These are phyloP conservation scores for Microplitis demolitor DNA, from an alignment of 1,140 invertebrate genomes.

Conservation along the genomic window DNA sequence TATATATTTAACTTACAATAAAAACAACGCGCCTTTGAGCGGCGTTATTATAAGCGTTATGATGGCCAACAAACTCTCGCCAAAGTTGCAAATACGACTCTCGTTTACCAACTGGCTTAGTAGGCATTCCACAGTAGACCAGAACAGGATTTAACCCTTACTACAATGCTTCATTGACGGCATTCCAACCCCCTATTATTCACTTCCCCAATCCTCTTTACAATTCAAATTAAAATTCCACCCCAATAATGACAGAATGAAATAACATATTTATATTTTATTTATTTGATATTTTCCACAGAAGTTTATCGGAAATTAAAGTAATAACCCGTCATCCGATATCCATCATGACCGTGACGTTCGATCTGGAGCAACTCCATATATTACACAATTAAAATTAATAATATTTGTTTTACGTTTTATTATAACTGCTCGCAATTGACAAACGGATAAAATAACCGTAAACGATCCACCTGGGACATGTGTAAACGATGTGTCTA, in stretches of 20 bases:
- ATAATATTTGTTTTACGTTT: not conserved
- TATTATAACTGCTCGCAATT: too few relatives aligned
- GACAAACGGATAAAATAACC: not conserved
- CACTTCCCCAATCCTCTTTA: too few relatives aligned
- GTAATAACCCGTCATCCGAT: too few relatives aligned
- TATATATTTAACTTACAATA: slow-evolving; percentile 30
- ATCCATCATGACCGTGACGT: too few relatives aligned
- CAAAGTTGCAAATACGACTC: slow-evolving; percentile 44
- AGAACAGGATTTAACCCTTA: not conserved
- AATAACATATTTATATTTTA: too few relatives aligned
- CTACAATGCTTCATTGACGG: not conserved
- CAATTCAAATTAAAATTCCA: too few relatives aligned
- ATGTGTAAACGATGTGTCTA: not conserved
- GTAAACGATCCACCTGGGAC: not conserved
- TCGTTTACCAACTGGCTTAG: slow-evolving; percentile 29
- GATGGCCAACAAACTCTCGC: slow-evolving; percentile 43
- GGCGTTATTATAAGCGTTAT: slow-evolving; percentile 15
- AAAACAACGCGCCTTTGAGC: slow-evolving; percentile 25
- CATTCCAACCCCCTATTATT: too few relatives aligned
- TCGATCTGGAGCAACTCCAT: too few relatives aligned
- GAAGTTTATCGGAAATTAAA: too few relatives aligned
- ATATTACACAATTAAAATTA: not conserved
- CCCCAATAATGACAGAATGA: too few relatives aligned
- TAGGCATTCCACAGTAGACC: not conserved
- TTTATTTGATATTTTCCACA: too few relatives aligned